Evolutionary conservation across 2,888 invertebrate genomes (phyloP).

Genomic region (Phengaris arion): DNA sequence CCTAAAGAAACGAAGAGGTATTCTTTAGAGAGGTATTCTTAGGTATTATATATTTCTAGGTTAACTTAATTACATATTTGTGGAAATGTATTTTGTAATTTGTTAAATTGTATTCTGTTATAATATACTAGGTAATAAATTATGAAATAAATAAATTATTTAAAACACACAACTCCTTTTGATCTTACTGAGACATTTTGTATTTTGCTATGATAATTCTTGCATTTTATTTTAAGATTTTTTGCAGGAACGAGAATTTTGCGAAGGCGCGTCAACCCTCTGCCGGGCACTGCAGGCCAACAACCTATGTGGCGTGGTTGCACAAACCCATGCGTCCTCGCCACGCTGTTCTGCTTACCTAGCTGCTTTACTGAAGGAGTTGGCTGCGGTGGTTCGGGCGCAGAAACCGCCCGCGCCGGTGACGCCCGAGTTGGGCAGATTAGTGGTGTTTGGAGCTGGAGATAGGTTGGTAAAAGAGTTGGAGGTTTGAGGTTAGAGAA

Average conservation of each 20-base stretch:
- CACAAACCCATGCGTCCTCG: constrained; percentile 89
- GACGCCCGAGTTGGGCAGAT: constrained; percentile 65
- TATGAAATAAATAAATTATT: too few relatives aligned
- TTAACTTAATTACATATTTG: too few relatives aligned
- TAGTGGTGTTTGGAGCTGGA: constrained; percentile 74
- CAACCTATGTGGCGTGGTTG: constrained; percentile 85
- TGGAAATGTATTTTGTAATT: too few relatives aligned
- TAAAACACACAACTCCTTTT: too few relatives aligned
- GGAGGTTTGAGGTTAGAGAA: too few relatives aligned
- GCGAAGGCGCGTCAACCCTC: constrained; percentile 88
- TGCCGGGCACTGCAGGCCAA: constrained; percentile 83
- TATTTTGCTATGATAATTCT: too few relatives aligned
- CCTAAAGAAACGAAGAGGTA: too few relatives aligned
- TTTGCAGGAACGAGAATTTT: constrained; percentile 86
- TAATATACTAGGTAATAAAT: too few relatives aligned
- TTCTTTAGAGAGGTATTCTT: too few relatives aligned
- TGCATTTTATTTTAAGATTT: background rate
- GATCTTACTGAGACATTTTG: too few relatives aligned
- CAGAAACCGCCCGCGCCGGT: constrained; percentile 59
- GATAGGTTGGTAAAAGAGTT: constrained; percentile 57
- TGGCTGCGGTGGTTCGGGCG: constrained; percentile 62
- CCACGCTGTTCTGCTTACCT: constrained; percentile 89
- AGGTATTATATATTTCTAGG: too few relatives aligned
- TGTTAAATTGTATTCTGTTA: too few relatives aligned
- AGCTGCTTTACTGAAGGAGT: constrained; percentile 78